These are phyloP conservation scores for Anarsia innoxiella DNA, from an alignment of 2,888 invertebrate species.

Conservation along the genomic window DNA sequence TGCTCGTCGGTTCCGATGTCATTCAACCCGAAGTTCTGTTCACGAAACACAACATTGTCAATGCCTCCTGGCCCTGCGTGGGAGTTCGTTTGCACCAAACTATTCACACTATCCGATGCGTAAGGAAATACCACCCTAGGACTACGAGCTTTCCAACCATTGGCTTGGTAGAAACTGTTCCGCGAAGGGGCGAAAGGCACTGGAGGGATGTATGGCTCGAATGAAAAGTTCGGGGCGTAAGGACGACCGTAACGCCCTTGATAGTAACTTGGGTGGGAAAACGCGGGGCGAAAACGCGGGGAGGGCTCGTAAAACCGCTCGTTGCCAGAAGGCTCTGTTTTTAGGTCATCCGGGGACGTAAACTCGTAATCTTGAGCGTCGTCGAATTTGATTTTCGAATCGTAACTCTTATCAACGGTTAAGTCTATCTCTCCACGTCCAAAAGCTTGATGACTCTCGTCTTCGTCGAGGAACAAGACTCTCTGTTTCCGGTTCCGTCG, in stretches of 20 bases:
- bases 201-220: slow-evolving; percentile 38
- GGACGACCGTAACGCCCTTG: slow-evolving; percentile 52
- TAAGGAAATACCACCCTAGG: slow-evolving; percentile 69
- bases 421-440: slow-evolving; percentile 63
- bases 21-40: slow-evolving; percentile 76
- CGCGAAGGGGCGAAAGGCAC: slow-evolving; percentile 41
- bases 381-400: slow-evolving; percentile 65
- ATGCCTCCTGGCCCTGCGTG: slow-evolving; percentile 47
- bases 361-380: slow-evolving; percentile 64
- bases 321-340: slow-evolving; percentile 43
- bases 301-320: slow-evolving; percentile 57
- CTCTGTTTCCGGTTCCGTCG: slow-evolving; percentile 36
- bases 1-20: slow-evolving; percentile 76
- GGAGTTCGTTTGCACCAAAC: slow-evolving; percentile 56
- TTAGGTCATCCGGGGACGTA: slow-evolving; percentile 47
- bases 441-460: slow-evolving; percentile 46
- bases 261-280: slow-evolving; percentile 44
- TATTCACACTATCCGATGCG: slow-evolving; percentile 48
- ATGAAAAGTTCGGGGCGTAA: slow-evolving; percentile 53
- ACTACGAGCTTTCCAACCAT: slow-evolving; percentile 64
- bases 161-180: slow-evolving; percentile 42
- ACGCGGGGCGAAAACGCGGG: slow-evolving; percentile 39
- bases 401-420: slow-evolving; percentile 38
- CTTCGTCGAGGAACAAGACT: slow-evolving; percentile 57
- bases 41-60: slow-evolving; percentile 73